Evolutionary conservation across 2,888 invertebrate species (phyloP).

Genomic region (Tipula vernalis): DNA sequence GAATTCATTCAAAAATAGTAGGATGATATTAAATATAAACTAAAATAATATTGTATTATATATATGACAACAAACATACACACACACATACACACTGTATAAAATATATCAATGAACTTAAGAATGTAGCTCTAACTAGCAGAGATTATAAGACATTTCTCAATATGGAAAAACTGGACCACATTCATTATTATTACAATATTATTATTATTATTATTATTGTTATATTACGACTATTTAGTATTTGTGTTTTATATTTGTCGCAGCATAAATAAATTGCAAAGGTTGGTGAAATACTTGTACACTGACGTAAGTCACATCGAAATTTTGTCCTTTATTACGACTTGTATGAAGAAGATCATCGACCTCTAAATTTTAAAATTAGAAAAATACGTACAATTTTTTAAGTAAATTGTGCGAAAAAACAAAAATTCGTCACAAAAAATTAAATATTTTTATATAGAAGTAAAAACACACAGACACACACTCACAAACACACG

Average conservation of each 20-base stretch:
- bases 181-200: not conserved
- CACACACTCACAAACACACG: not conserved
- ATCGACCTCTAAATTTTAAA: not conserved
- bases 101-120: not conserved
- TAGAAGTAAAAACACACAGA: not conserved
- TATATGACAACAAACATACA: not conserved
- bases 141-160: not conserved
- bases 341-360: not conserved
- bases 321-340: not conserved
- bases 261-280: not conserved
- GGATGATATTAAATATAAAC: not conserved
- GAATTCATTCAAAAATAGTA: slow-evolving; percentile 4
- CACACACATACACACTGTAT: not conserved
- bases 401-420: not conserved
- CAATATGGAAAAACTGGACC: not conserved
- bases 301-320: not conserved
- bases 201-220: not conserved
- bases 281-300: not conserved
- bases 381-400: not conserved
- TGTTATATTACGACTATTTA: not conserved
- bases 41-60: not conserved
- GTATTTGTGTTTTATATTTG: not conserved
- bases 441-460: not conserved
- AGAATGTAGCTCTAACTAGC: not conserved
- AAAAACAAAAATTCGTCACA: not conserved